Percentiles rank a stretch among this genome's conserved stretches.
Evolutionary conservation across 2,797 vertebrate species (phyloP).

Genomic region (Cossypha polioptera): DNA sequence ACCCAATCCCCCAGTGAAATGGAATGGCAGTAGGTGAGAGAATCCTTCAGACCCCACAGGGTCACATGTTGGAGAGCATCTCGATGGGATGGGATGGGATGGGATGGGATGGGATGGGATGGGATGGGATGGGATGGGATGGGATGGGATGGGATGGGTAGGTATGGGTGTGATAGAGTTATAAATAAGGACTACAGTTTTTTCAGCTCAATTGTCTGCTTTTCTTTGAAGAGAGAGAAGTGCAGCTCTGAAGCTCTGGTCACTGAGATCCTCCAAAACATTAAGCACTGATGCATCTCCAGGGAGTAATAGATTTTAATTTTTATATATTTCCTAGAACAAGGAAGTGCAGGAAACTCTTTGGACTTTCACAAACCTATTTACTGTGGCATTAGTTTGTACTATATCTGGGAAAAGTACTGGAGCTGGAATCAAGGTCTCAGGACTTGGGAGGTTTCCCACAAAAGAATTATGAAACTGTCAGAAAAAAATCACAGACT

Average conservation of each 20-base stretch:
- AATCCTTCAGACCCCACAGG: no score
- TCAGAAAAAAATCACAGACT: neutral
- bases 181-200: neutral
- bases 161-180: neutral
- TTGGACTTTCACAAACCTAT: neutral
- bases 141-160: neutral
- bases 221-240: neutral
- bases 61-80: neutral
- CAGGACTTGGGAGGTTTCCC: conserved; percentile 20
- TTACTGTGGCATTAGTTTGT: neutral
- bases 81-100: neutral
- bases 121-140: no score
- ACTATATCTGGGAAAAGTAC: neutral
- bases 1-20: neutral
- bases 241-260: fast-evolving
- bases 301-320: neutral
- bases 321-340: neutral
- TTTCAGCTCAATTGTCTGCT: neutral
- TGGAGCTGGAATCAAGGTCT: neutral
- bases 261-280: neutral
- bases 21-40: neutral
- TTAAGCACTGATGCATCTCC: neutral
- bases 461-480: conserved; percentile 27
- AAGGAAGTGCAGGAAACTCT: neutral
- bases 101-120: no score